A percentile compares a stretch with the other conserved stretches of the same genome.
Conservation (phyloP, 2,888 invertebrate genomes). For the Macaria liturata region DNA sequence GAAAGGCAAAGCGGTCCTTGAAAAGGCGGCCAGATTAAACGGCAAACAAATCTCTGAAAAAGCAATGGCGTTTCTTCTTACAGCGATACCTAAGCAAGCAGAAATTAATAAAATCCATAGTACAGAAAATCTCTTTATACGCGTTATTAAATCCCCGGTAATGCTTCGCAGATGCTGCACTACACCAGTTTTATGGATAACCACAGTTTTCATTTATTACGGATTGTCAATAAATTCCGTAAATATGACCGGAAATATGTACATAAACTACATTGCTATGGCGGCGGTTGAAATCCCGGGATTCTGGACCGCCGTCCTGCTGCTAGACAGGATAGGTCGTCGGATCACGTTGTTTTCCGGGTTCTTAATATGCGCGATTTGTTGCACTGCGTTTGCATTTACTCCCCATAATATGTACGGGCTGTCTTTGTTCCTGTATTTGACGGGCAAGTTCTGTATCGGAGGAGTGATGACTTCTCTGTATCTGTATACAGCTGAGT, state of each 20-base stretch:
- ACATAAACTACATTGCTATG: slow-evolving; percentile 88
- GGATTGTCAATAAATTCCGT: slow-evolving; percentile 91
- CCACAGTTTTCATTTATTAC: slow-evolving; percentile 90
- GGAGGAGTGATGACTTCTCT: slow-evolving; percentile 86
- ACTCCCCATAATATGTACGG: slow-evolving; percentile 60
- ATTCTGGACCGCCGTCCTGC: slow-evolving; percentile 84
- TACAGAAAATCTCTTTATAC: slow-evolving; percentile 51
- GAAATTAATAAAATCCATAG: slow-evolving; percentile 37
- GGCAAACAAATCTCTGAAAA: slow-evolving; percentile 76
- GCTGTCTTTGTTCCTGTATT: slow-evolving; percentile 70
- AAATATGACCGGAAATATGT: slow-evolving; percentile 88
- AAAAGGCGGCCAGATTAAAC: slow-evolving; percentile 85
- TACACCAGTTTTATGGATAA: slow-evolving; percentile 91
- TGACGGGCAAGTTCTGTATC: slow-evolving; percentile 86
- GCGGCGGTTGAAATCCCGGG: slow-evolving; percentile 88
- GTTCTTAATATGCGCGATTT: slow-evolving; percentile 71
- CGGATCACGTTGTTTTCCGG: slow-evolving; percentile 61
- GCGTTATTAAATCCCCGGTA: slow-evolving; percentile 78
- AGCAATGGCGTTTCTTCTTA: slow-evolving; percentile 62
- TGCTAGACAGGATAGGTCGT: slow-evolving; percentile 85
- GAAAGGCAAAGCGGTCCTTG: slow-evolving; percentile 83
- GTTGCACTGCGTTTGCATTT: slow-evolving; percentile 80
- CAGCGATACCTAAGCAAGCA: slow-evolving; percentile 54
- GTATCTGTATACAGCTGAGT: slow-evolving; percentile 87
- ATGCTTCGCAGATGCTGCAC: slow-evolving; percentile 84